Evolutionary conservation across 2,888 invertebrate genomes (phyloP).

Genomic region (Xanthorhoe spadicearia): DNA sequence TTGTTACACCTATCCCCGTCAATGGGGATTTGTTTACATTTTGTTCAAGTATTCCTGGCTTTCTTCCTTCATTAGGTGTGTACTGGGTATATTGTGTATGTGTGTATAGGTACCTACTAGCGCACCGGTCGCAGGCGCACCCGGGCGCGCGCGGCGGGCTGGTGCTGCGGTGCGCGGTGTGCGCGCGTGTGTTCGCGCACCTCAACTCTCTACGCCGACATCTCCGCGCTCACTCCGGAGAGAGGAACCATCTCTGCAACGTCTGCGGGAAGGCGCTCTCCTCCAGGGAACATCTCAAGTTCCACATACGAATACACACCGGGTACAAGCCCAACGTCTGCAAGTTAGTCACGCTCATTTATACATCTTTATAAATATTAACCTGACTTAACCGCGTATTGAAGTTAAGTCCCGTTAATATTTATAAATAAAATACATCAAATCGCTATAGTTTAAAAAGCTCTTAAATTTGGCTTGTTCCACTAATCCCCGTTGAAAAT

Average conservation of each 20-base stretch:
- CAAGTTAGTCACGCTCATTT: slow-evolving; percentile 54
- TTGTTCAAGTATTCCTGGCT: no score
- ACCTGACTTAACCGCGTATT: no score
- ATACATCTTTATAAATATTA: no score
- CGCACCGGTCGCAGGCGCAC: slow-evolving; percentile 72
- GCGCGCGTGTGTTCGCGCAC: slow-evolving; percentile 80
- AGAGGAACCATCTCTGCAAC: slow-evolving; percentile 84
- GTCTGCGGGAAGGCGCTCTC: slow-evolving; percentile 86
- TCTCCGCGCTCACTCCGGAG: slow-evolving; percentile 76
- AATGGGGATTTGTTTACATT: no score
- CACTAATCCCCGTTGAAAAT: no score
- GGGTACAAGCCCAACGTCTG: slow-evolving; percentile 87
- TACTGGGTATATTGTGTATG: slow-evolving; percentile 42
- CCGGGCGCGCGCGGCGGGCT: slow-evolving; percentile 68
- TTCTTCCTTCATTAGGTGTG: no score
- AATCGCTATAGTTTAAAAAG: no score
- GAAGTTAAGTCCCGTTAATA: no score
- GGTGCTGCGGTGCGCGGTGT: slow-evolving; percentile 72
- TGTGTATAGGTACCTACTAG: slow-evolving; percentile 61
- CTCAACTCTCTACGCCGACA: slow-evolving; percentile 79
- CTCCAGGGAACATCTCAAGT: slow-evolving; percentile 85
- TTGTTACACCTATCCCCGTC: no score
- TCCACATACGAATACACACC: slow-evolving; percentile 86
- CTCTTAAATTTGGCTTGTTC: no score
- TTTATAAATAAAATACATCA: no score